Conservation (phyloP, 2,113 vertebrate species). For the Nettapus auritus region DNA sequence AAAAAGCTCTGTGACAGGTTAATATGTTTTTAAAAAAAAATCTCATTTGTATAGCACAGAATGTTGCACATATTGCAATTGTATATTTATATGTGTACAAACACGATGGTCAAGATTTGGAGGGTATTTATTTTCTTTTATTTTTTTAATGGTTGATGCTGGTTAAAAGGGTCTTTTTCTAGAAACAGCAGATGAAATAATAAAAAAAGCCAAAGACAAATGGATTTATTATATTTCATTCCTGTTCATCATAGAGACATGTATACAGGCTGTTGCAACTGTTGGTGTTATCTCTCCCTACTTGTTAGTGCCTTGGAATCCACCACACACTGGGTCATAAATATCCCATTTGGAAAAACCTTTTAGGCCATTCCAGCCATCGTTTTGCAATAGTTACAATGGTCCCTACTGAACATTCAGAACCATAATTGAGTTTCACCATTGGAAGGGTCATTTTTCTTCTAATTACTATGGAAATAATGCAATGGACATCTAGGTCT, state of each 20-base stretch:
- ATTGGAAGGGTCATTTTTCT: constrained; percentile 2
- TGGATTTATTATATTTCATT: neutral
- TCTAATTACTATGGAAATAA: neutral
- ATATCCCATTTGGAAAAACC: neutral
- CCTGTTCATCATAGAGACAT: neutral
- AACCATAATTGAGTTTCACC: neutral
- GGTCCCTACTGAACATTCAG: neutral
- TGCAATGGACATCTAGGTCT: neutral
- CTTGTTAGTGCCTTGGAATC: neutral
- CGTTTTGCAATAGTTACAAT: neutral
- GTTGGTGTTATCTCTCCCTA: neutral
- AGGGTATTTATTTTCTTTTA: neutral
- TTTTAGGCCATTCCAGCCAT: neutral
- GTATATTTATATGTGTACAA: neutral
- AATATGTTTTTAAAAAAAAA: neutral
- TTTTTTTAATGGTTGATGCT: neutral
- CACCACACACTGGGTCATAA: neutral
- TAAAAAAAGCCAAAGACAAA: neutral
- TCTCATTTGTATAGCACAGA: neutral
- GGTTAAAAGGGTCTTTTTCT: neutral
- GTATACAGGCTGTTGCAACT: neutral
- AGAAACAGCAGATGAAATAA: neutral
- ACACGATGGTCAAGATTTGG: neutral
- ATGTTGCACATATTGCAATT: neutral
- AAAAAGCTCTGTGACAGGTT: neutral